Percentiles rank a stretch among this genome's conserved stretches.
phyloP scores from a whole-genome alignment of 2,888 invertebrate genomes.

The Oscheius sp. region DNA sequence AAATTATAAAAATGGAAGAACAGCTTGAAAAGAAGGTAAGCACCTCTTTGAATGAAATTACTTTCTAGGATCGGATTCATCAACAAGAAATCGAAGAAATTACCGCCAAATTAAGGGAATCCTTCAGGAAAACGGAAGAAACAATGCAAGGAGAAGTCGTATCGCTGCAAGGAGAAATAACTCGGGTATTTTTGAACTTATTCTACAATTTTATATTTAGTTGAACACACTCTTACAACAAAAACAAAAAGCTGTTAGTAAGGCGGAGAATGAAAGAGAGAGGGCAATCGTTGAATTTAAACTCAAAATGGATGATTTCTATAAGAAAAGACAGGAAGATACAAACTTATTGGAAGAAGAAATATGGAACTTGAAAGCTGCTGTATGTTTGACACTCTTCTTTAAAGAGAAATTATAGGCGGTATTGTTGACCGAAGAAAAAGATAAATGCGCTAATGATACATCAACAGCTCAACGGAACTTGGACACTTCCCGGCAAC shows the following conservation, averaged over 20 bases:
- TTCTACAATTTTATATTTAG: not conserved
- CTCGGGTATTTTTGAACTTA: not conserved
- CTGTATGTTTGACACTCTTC: conserved; percentile 40
- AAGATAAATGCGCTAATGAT: conserved; percentile 43
- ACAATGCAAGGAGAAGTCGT: not conserved
- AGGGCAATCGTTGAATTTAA: conserved; percentile 16
- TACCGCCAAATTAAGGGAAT: not conserved
- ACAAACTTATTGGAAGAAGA: conserved; percentile 46
- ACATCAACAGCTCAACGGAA: conserved; percentile 36
- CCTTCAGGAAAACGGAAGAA: conserved; percentile 11
- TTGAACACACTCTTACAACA: not conserved
- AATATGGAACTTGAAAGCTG: conserved; percentile 56
- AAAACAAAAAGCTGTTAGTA: not conserved
- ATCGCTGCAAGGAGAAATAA: not conserved
- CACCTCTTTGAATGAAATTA: not conserved
- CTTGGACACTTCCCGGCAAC: conserved; percentile 39
- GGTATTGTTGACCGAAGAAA: conserved; percentile 49
- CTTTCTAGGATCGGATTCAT: not conserved
- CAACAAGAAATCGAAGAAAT: conserved; percentile 11
- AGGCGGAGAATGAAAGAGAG: conserved; percentile 14
- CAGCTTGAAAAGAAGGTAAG: conserved; percentile 42
- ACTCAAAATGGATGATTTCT: conserved; percentile 23
- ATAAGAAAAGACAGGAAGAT: conserved; percentile 41
- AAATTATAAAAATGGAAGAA: conserved; percentile 44
- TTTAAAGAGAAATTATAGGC: conserved; percentile 50